Percentiles rank a stretch among this genome's conserved stretches.
phyloP scores from a whole-genome alignment of 2,113 vertebrate species.

The Psephotus haematonotus region DNA sequence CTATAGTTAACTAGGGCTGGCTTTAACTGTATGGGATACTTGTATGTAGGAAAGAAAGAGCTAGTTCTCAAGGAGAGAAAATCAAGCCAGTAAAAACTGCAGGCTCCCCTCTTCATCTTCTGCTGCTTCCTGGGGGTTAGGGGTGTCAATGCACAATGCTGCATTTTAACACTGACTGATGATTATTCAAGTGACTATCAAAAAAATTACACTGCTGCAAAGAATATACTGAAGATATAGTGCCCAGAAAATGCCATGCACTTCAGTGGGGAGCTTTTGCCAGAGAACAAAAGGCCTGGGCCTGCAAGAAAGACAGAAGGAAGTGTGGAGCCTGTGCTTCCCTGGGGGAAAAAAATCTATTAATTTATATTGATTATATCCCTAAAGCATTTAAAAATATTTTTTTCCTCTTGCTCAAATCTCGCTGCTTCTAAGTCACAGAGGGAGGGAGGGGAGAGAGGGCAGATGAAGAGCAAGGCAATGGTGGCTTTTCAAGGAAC shows the following conservation, averaged over 20 bases:
- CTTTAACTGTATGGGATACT: constrained; percentile 39
- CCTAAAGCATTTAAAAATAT: not conserved
- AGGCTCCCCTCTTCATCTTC: constrained; percentile 33
- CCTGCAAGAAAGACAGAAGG: constrained; percentile 35
- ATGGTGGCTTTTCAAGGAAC: not conserved
- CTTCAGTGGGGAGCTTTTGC: constrained; percentile 44
- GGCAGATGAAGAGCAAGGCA: not conserved
- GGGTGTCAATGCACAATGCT: constrained; percentile 44
- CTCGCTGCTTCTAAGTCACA: not conserved
- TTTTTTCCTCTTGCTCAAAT: not conserved
- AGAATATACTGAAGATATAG: constrained; percentile 55
- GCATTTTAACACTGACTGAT: constrained; percentile 46
- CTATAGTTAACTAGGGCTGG: not conserved
- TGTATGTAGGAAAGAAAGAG: constrained; percentile 60
- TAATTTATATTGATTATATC: constrained; percentile 43
- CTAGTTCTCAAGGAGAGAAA: constrained; percentile 62
- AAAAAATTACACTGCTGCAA: constrained; percentile 55
- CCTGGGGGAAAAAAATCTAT: not conserved
- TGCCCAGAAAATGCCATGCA: constrained; percentile 67
- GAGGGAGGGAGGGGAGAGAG: fast-evolving
- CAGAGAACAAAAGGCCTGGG: constrained; percentile 41
- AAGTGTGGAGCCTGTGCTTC: not conserved
- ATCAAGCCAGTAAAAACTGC: constrained; percentile 41
- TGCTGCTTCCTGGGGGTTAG: constrained; percentile 30
- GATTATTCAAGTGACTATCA: constrained; percentile 64